Conservation (phyloP, 2,113 vertebrate genomes). For the Megalops atlanticus region DNA sequence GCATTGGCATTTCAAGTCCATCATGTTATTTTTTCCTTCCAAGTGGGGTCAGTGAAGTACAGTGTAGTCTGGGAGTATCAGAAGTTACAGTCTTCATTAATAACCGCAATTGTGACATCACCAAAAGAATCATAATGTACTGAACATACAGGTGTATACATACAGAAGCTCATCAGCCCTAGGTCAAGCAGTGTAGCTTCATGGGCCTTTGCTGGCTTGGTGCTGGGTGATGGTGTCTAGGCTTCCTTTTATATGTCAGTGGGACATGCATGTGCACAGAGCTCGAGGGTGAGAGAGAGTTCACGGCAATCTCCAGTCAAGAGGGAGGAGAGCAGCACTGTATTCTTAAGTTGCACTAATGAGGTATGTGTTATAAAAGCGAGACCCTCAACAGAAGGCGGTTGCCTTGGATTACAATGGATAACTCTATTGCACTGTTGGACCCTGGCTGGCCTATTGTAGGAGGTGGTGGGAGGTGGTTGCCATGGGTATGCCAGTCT, state of each 20-base stretch:
- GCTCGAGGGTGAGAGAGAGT: background rate
- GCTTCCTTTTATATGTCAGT: slow-evolving; percentile 47
- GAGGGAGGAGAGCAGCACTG: background rate
- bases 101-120: too few relatives aligned
- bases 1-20: too few relatives aligned
- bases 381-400: background rate
- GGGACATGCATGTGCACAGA: slow-evolving; percentile 27
- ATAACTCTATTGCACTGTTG: background rate
- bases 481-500: slow-evolving; percentile 50
- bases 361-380: background rate
- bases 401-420: background rate
- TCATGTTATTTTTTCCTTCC: background rate
- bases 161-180: background rate
- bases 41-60: background rate
- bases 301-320: background rate
- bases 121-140: background rate
- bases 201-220: background rate
- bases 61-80: background rate
- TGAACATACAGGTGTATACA: background rate
- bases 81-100: background rate
- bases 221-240: slow-evolving; percentile 21
- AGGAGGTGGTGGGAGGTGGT: slow-evolving; percentile 16
- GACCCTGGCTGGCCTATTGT: background rate
- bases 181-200: background rate
- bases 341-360: background rate